These are phyloP conservation scores for Cyprichromis sp. DNA, from an alignment of 2,113 vertebrate species.

Conservation along the genomic window DNA sequence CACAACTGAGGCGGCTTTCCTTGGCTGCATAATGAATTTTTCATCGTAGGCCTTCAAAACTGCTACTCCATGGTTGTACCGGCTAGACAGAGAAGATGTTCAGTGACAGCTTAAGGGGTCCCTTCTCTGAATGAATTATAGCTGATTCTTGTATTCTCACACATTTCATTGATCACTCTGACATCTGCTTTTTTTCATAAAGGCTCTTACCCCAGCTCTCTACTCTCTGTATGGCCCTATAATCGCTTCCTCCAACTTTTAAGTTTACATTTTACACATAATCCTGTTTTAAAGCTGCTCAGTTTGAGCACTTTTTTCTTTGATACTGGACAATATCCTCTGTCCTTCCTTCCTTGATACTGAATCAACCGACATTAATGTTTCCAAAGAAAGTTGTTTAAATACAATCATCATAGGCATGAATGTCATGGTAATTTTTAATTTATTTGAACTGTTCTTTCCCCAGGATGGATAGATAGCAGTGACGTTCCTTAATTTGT, in stretches of 20 bases:
- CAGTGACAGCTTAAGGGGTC: slow-evolving; percentile 18
- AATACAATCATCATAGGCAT: neutral
- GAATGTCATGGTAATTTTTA: neutral
- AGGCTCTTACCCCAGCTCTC: neutral
- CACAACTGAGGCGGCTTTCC: neutral
- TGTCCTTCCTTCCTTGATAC: neutral
- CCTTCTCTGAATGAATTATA: slow-evolving; percentile 27
- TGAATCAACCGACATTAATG: neutral
- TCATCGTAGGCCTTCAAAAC: slow-evolving; percentile 9
- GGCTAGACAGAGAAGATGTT: slow-evolving; percentile 5
- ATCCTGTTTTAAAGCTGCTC: slow-evolving; percentile 1
- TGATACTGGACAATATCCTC: neutral
- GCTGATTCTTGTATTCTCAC: slow-evolving; percentile 3
- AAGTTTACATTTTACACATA: neutral
- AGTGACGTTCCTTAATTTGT: neutral
- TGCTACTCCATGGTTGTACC: neutral
- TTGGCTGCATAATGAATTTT: slow-evolving; percentile 18
- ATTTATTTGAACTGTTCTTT: neutral
- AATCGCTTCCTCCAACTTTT: neutral
- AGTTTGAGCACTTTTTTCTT: neutral
- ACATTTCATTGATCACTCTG: slow-evolving; percentile 40
- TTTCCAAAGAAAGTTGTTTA: neutral
- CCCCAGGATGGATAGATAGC: neutral
- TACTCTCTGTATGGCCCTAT: neutral
- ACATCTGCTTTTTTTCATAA: neutral